Evolutionary conservation across 2,113 vertebrate species (phyloP).

Genomic region (Strigops habroptila): DNA sequence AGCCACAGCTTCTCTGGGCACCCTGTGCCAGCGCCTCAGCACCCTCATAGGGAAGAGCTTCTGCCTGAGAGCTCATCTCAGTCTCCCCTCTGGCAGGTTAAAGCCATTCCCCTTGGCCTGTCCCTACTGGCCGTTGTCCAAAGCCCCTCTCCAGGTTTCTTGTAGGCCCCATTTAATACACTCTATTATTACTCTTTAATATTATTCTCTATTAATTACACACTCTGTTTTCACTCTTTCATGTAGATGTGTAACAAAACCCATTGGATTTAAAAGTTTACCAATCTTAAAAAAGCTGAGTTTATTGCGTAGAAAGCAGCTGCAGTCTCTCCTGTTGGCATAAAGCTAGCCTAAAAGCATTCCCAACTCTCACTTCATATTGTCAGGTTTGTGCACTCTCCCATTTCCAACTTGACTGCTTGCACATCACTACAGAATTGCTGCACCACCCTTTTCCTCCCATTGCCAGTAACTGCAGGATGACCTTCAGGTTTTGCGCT

Average conservation of each 20-base stretch:
- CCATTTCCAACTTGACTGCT: not conserved
- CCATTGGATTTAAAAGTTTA: not conserved
- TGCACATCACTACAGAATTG: accelerated
- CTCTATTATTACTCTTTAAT: not conserved
- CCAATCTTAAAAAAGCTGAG: not conserved
- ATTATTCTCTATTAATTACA: not conserved
- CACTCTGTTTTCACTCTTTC: not conserved
- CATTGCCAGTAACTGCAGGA: not conserved
- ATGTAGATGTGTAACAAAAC: not conserved
- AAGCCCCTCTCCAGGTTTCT: not conserved
- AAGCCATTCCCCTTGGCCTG: not conserved
- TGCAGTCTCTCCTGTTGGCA: not conserved
- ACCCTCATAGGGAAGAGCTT: no score
- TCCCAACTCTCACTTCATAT: not conserved
- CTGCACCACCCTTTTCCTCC: not conserved
- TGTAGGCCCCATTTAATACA: not conserved
- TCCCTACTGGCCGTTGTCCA: not conserved
- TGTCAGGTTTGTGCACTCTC: not conserved
- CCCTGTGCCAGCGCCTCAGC: no score
- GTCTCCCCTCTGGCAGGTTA: no score
- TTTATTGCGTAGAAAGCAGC: not conserved
- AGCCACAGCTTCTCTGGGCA: no score
- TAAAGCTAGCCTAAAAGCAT: not conserved
- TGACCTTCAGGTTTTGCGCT: not conserved
- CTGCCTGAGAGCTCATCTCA: no score